Percentiles rank a stretch among this genome's conserved stretches.
Evolutionary conservation across 1,140 invertebrate species (phyloP).

Genomic region (Aphidius gifuensis): DNA sequence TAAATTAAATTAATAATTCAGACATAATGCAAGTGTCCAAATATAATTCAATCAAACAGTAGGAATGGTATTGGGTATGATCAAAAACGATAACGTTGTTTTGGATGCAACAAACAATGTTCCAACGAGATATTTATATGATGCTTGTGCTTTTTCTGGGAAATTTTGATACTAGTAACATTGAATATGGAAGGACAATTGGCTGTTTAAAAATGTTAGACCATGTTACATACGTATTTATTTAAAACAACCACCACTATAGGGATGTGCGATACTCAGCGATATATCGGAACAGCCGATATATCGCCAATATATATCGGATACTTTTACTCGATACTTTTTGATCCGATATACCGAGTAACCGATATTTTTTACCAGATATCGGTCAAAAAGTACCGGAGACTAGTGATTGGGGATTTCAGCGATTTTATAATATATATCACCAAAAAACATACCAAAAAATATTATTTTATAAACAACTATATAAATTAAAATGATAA

Average conservation of each 20-base stretch:
- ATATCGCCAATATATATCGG: too few relatives aligned
- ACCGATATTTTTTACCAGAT: too few relatives aligned
- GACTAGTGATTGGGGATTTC: too few relatives aligned
- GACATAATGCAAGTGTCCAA: constrained; percentile 73
- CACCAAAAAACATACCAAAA: background rate
- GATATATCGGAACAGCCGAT: too few relatives aligned
- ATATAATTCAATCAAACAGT: constrained; percentile 69
- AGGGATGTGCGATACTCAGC: too few relatives aligned
- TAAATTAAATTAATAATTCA: constrained; percentile 37
- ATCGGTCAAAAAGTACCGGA: too few relatives aligned
- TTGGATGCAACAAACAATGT: constrained; percentile 97
- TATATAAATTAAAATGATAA: too few relatives aligned
- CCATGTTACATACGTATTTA: constrained; percentile 73
- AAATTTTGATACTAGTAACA: constrained; percentile 86
- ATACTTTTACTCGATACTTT: too few relatives aligned
- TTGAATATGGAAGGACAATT: constrained; percentile 94
- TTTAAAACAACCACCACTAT: too few relatives aligned
- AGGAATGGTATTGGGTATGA: constrained; percentile 74
- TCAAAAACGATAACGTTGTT: constrained; percentile 80
- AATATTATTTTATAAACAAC: constrained; percentile 13
- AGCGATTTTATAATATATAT: too few relatives aligned
- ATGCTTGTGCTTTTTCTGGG: constrained; percentile 79
- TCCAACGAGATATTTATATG: constrained; percentile 89
- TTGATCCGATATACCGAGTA: too few relatives aligned
- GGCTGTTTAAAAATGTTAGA: constrained; percentile 78